Base-by-base conservation (phyloP, 2,888 invertebrate species). In the Enchytraeus crypticus region DNA sequence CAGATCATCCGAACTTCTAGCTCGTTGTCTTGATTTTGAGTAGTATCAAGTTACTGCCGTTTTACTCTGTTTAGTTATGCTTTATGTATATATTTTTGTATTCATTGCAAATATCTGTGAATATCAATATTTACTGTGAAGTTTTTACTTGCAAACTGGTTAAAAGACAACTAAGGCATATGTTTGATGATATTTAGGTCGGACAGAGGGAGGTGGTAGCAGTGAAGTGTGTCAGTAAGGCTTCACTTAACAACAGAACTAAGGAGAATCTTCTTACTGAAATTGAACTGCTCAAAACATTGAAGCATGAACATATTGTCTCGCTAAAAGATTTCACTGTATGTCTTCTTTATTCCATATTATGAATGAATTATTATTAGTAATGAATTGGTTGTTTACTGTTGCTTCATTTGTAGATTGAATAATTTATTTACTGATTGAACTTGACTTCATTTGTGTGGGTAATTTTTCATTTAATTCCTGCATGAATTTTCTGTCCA, bases 231-330 rank as follows among this genome's bases (percentile, higher is more conserved):
- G 86, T 91, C 51, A 84, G 86, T 73, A 88, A 87, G 75, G 83
- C 83, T 1, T 83, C 84, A 4, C 81, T 90, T 47, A 88, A 87
- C 0, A 85, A 85, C 60, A 80, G 85, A 0, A 87, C 89, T 0
- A 84, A 86, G 5, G 88, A 90, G 73, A 89, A 89, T 79, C 82
- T 92, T 26, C 83, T 91, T 53, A 87, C 87, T 0, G 92, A 92
- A 82, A 92, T 92, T 43, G 82, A 85, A 38, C 80, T 91, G 26
- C 78, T 92, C 68, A 90, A 90, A 75, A 84, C 85, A 1, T 80
- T 92, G 0, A 85, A 85, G 26, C 90, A 91, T 76, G 85, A 86
- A 1, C 84, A 90, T 72, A 89, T 92, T 55, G 90, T 92, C 0
- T 84, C 86, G 57, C 85, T 92, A 83, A 84, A 85, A 72, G 88